Conservation (phyloP, 2,888 invertebrate species). For the Piscicola geometra region DNA sequence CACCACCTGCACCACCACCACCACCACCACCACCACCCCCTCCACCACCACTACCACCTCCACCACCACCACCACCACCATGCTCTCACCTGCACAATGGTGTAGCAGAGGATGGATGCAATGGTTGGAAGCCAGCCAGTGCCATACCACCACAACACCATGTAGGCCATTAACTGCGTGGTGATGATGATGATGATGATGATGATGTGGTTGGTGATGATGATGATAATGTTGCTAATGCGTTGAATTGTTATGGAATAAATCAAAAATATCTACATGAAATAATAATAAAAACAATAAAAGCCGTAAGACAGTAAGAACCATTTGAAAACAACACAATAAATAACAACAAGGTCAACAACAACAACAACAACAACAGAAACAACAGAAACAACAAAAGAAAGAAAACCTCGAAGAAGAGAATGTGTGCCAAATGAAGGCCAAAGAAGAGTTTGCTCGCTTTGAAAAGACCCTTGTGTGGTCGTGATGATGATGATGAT, state of each 20-base stretch:
- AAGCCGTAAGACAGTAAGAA: too few species aligned
- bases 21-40: too few species aligned
- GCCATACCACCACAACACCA: conserved; percentile 49
- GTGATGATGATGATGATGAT: conserved; percentile 32
- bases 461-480: conserved; percentile 35
- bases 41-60: too few species aligned
- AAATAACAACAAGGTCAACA: too few species aligned
- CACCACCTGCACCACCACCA: too few species aligned
- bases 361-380: too few species aligned
- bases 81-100: conserved; percentile 53
- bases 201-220: conserved; percentile 49
- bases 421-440: conserved; percentile 48
- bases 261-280: too few species aligned
- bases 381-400: conserved; percentile 26
- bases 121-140: conserved; percentile 49
- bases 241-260: too few species aligned
- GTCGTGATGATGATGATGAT: neutral
- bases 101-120: conserved; percentile 46
- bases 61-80: too few species aligned
- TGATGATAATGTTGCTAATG: conserved; percentile 43
- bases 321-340: too few species aligned
- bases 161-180: conserved; percentile 45
- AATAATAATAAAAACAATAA: too few species aligned
- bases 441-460: conserved; percentile 47
- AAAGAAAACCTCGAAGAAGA: conserved; percentile 47